Evolutionary conservation across 2,797 vertebrate genomes (phyloP).

Genomic region (Hipposideros larvatus): DNA sequence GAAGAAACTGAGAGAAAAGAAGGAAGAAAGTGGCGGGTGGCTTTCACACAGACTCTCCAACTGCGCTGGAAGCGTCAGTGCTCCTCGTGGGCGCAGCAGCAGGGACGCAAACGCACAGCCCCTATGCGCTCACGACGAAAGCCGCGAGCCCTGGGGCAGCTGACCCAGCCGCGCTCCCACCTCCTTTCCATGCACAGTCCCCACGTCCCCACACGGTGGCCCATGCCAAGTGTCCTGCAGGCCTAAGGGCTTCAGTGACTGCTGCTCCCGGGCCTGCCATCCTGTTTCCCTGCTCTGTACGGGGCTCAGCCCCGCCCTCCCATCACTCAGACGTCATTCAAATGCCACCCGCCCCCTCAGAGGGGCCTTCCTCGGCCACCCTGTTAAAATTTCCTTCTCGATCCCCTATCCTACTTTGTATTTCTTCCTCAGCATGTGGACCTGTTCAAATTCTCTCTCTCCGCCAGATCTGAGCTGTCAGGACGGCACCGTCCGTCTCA

Average conservation of each 20-base stretch:
- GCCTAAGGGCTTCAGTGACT: neutral
- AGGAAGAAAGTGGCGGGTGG: neutral
- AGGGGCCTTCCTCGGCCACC: neutral
- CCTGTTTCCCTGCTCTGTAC: neutral
- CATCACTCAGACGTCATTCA: rapidly evolving
- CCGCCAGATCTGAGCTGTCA: neutral
- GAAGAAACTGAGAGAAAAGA: neutral
- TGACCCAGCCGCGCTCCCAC: no score
- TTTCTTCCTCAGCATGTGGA: neutral
- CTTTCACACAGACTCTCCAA: neutral
- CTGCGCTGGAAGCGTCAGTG: neutral
- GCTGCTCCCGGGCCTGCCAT: neutral
- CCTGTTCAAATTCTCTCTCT: neutral
- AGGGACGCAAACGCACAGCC: neutral
- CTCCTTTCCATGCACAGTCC: neutral
- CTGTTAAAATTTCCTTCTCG: neutral
- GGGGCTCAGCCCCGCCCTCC: rapidly evolving
- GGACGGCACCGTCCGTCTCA: neutral
- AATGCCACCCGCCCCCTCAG: neutral
- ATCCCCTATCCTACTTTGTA: neutral
- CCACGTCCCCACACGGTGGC: rapidly evolving
- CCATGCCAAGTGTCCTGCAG: neutral
- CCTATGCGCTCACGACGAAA: neutral
- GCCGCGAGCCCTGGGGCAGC: neutral
- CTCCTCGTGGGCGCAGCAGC: neutral